Conservation (phyloP, 2,888 invertebrate genomes). For the Eustalomyia histrio region DNA sequence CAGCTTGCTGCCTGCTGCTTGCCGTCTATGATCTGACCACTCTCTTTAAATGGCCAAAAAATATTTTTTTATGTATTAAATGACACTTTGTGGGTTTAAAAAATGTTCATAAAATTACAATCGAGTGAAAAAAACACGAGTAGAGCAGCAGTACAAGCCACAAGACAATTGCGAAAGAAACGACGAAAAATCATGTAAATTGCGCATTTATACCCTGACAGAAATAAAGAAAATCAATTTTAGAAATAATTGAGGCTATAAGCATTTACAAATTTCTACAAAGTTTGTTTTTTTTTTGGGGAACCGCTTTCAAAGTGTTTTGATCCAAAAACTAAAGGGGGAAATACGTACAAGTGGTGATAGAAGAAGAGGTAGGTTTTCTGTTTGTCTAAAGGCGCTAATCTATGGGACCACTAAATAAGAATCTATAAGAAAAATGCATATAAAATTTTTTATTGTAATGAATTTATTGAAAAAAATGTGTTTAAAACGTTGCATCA, state of each 20-base stretch:
- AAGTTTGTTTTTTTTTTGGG: slow-evolving; percentile 41
- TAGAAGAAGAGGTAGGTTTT: slow-evolving; percentile 44
- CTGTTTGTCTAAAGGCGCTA: slow-evolving; percentile 49
- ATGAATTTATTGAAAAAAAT: slow-evolving; percentile 38
- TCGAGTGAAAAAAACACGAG: slow-evolving; percentile 65
- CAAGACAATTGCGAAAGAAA: slow-evolving; percentile 65
- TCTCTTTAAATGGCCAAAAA: slow-evolving; percentile 42
- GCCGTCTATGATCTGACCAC: no score
- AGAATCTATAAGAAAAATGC: slow-evolving; percentile 38
- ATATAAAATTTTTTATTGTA: slow-evolving; percentile 45
- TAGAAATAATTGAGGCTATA: slow-evolving; percentile 52
- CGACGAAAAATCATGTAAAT: slow-evolving; percentile 65
- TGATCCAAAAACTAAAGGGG: slow-evolving; percentile 38
- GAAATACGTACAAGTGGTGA: slow-evolving; percentile 32
- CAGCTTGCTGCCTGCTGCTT: no score
- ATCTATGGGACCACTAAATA: slow-evolving; percentile 37
- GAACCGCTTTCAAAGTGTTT: slow-evolving; percentile 46
- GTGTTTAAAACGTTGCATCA: slow-evolving; percentile 56
- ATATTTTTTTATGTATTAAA: slow-evolving; percentile 54
- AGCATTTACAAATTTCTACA: slow-evolving; percentile 49
- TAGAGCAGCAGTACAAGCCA: slow-evolving; percentile 63
- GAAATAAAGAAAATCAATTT: slow-evolving; percentile 59
- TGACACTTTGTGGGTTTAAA: slow-evolving; percentile 61
- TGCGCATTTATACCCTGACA: slow-evolving; percentile 62
- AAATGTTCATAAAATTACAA: slow-evolving; percentile 64